Conservation (phyloP, 2,113 vertebrate genomes). For the Corythoichthys haematopterus region DNA sequence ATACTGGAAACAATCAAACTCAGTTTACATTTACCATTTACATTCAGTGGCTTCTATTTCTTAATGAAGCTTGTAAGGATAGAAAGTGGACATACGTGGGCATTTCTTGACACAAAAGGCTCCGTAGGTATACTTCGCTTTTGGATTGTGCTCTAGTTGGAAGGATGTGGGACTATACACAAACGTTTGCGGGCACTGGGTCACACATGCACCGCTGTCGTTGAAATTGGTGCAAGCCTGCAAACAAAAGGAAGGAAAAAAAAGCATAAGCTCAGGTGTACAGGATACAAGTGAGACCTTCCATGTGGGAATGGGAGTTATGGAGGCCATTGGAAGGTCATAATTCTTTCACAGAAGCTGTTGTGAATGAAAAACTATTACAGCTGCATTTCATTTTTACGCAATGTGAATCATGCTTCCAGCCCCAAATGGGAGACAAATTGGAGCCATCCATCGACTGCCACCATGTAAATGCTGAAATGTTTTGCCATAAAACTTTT, state of each 20-base stretch:
- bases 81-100: slow-evolving; percentile 74
- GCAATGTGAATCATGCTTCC: slow-evolving; percentile 4
- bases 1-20: too few species aligned
- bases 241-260: slow-evolving; percentile 6
- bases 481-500: slow-evolving; percentile 64
- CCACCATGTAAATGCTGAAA: slow-evolving; percentile 54
- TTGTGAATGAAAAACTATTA: slow-evolving; percentile 26
- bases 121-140: slow-evolving; percentile 95
- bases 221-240: slow-evolving; percentile 99
- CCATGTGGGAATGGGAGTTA: not conserved
- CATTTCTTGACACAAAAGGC: slow-evolving; percentile 98
- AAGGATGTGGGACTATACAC: slow-evolving; percentile 97
- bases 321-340: not conserved
- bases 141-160: slow-evolving; percentile 90
- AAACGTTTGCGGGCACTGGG: slow-evolving; percentile 93
- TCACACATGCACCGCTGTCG: slow-evolving; percentile 93
- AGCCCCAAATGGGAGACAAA: slow-evolving; percentile 47
- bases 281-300: not conserved
- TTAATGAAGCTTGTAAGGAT: not conserved
- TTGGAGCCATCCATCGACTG: slow-evolving; percentile 55
- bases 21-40: too few species aligned
- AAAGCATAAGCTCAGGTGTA: not conserved
- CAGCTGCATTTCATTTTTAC: slow-evolving; percentile 55
- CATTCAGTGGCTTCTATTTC: not conserved
- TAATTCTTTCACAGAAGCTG: slow-evolving; percentile 23